Evolutionary conservation across 2,797 vertebrate genomes (phyloP).

Genomic region (Poeciliopsis turneri): DNA sequence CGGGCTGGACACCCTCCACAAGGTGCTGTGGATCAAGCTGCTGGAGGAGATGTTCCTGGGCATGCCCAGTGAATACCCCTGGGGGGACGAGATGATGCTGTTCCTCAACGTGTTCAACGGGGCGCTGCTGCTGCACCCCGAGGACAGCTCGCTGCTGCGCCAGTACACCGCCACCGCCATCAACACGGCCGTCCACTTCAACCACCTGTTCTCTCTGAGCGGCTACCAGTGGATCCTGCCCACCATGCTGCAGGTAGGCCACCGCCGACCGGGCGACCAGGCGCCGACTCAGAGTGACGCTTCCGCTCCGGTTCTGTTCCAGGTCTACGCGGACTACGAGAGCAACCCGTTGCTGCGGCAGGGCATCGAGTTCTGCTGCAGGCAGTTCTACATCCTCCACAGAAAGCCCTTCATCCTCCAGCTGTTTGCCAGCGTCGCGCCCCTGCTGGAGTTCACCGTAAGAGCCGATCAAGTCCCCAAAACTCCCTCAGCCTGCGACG

Average conservation of each 20-base stretch:
- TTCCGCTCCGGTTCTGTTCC: not conserved
- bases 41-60: conserved; percentile 99
- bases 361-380: conserved; percentile 95
- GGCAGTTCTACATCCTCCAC: conserved; percentile 97
- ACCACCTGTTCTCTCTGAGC: conserved; percentile 98
- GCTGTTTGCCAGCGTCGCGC: conserved; percentile 96
- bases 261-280: no score
- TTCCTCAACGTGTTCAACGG: conserved; percentile 98
- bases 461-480: conserved; percentile 53
- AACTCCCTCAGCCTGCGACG: not conserved
- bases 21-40: conserved; percentile 98
- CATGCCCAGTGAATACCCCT: conserved; percentile 97
- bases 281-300: not conserved
- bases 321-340: conserved; percentile 98
- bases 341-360: conserved; percentile 93
- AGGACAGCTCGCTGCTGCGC: conserved; percentile 95
- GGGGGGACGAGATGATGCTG: conserved; percentile 98
- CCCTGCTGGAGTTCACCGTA: conserved; percentile 95
- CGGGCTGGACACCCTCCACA: conserved; percentile 96
- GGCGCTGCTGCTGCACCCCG: conserved; percentile 93
- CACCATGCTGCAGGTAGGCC: conserved; percentile 92
- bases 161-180: conserved; percentile 97
- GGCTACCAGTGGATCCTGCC: conserved; percentile 99
- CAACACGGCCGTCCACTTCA: conserved; percentile 98
- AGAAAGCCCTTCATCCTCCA: conserved; percentile 97